phyloP scores from a whole-genome alignment of 2,797 vertebrate genomes.

The Darevskia nairensis region DNA sequence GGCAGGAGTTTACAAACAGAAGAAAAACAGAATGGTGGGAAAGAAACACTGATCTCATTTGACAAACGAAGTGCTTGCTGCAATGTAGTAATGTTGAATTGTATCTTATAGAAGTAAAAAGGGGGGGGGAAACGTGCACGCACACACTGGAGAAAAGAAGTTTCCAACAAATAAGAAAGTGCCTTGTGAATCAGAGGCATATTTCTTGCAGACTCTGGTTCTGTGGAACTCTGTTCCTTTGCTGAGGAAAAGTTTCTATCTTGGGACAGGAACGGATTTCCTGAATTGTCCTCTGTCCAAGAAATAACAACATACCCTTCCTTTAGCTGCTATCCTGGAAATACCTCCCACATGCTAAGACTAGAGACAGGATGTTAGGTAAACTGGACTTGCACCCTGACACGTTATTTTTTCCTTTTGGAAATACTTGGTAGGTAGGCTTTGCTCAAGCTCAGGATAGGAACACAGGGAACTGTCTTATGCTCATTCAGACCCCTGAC shows the following conservation, averaged over 20 bases:
- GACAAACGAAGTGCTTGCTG: conserved; percentile 20
- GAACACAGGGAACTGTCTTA: no score
- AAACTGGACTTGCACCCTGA: neutral
- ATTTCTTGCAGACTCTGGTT: neutral
- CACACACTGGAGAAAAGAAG: neutral
- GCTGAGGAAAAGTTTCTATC: neutral
- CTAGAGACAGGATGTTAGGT: neutral
- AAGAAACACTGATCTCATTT: neutral
- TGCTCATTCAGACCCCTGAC: no score
- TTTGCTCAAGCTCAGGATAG: neutral
- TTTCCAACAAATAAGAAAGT: conserved; percentile 6
- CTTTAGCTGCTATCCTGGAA: conserved; percentile 13
- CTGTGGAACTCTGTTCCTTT: neutral
- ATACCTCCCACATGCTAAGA: neutral
- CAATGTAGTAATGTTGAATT: neutral
- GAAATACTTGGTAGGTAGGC: neutral
- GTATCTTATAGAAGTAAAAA: neutral
- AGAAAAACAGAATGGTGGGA: conserved; percentile 11
- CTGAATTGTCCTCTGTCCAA: conserved; percentile 21
- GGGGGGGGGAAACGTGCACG: neutral
- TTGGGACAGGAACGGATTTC: conserved; percentile 11
- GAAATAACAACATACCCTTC: conserved; percentile 13
- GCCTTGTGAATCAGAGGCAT: neutral
- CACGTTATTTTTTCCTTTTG: neutral
- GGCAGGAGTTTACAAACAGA: conserved; percentile 14